Base-by-base conservation (phyloP, 2,888 invertebrate species). In the Micropterix aruncella region DNA sequence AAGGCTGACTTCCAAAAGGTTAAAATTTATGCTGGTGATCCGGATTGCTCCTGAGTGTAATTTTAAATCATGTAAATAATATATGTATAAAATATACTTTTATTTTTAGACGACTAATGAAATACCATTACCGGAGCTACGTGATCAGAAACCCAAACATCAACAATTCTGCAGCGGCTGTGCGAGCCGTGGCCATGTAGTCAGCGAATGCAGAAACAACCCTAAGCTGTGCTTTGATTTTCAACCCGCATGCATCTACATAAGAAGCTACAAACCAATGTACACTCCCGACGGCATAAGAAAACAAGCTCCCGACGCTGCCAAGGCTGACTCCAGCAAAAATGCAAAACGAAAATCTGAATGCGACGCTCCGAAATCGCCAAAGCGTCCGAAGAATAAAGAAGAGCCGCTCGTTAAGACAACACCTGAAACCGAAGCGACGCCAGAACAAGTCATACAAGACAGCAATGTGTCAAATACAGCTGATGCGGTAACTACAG, bases 131-230 rank as follows among this genome's bases (percentile, higher is more conserved):
- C 62, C 60, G 45, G 60, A 61, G 51, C 62, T 57, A 50, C 56
- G 52, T 14, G 60, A 59, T 37, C 50, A 47, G n/a, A 47, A 45
- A 38, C 57, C 58, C 40, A 60, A 55, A 45, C 48, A 50, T 7
- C 61, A 62, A 41, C 60, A 66, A 52, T 68, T 59, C 54, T 78
- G 78, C 59, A 75, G 76, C 51, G 69, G 74, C 18, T 78, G 79
- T 54, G 65, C 73, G 2, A 60, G 62, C 1, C 66, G 67, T 9
- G 77, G 77, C 0, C 78, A 78, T 54, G 57, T 69, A 7, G 60
- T 66, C 5, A 66, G 68, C 55, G 52, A 59, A 0, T 72, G 71
- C 51, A 63, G 64, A 14, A 18, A 54, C 47, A 55, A 62, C 3
- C 50, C 66, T 18, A 66, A 66, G 1, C 12, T 27, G 12, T 70